A percentile compares a stretch with the other conserved stretches of the same genome.
Evolutionary conservation across 2,888 invertebrate genomes (phyloP).

Genomic region (Diadegma fenestrale): DNA sequence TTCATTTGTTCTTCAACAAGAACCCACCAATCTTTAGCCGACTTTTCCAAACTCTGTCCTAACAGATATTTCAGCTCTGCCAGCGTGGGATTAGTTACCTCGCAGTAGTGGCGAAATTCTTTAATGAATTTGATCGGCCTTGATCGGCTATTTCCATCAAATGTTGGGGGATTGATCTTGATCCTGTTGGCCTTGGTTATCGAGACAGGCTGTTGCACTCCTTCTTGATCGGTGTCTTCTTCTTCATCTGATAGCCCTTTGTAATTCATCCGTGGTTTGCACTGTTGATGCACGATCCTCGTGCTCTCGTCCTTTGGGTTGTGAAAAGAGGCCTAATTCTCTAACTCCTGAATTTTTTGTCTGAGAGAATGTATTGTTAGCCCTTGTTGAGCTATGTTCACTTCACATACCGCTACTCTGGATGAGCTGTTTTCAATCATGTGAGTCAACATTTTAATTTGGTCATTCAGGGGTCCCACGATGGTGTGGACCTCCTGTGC

Average conservation of each 20-base stretch:
- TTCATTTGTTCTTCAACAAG: not conserved
- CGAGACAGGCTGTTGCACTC: not conserved
- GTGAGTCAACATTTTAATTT: no score
- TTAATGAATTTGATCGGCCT: not conserved
- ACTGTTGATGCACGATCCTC: no score
- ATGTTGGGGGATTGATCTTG: not conserved
- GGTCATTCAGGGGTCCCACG: no score
- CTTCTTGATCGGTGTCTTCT: no score
- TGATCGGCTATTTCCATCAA: not conserved
- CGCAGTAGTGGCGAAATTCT: not conserved
- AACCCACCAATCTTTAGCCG: not conserved
- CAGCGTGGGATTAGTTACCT: not conserved
- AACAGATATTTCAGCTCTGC: not conserved
- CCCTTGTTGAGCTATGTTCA: no score
- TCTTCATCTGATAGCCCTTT: not conserved
- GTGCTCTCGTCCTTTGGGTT: no score
- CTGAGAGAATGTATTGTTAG: no score
- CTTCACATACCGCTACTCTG: no score
- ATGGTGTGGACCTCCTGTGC: no score
- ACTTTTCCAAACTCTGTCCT: not conserved
- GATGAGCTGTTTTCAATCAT: no score
- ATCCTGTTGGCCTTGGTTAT: not conserved
- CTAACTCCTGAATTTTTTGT: no score
- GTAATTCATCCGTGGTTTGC: not conserved
- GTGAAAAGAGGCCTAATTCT: no score